Percentiles rank a stretch among this genome's conserved stretches.
Conservation (phyloP, 1,140 invertebrate species). For the Pollicipes pollicipes region DNA sequence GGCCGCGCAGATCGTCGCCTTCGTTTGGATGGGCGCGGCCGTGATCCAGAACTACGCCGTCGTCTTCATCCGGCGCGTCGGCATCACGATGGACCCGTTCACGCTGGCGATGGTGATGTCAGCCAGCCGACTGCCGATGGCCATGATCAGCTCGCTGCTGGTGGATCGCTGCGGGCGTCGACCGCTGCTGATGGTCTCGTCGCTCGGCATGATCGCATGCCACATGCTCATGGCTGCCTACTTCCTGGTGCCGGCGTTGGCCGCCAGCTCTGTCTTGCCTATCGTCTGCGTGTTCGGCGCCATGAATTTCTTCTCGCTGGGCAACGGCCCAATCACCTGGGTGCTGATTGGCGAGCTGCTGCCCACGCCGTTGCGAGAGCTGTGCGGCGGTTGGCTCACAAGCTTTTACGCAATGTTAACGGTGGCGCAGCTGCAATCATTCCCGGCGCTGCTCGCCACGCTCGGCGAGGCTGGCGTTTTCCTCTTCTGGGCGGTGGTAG, state of each 20-base stretch:
- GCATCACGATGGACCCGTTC: slow-evolving; percentile 15
- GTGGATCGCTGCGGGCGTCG: slow-evolving; percentile 14
- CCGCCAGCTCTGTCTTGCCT: slow-evolving; percentile 9
- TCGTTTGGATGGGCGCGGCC: slow-evolving; percentile 12
- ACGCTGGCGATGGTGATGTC: slow-evolving; percentile 13
- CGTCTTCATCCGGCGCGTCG: slow-evolving; percentile 15
- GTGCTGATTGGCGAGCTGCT: slow-evolving; percentile 16
- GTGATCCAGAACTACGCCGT: slow-evolving; percentile 16
- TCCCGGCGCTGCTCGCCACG: background rate
- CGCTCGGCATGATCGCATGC: slow-evolving; percentile 7
- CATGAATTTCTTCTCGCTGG: slow-evolving; percentile 14
- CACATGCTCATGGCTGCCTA: slow-evolving; percentile 9
- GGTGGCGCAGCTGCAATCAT: background rate
- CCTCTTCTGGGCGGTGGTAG: background rate
- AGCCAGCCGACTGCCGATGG: slow-evolving; percentile 11
- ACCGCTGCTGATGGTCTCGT: slow-evolving; percentile 13
- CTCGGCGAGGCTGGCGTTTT: background rate
- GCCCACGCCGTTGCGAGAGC: slow-evolving; percentile 12
- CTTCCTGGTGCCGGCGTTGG: slow-evolving; percentile 9
- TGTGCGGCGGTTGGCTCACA: slow-evolving; percentile 7
- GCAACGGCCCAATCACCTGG: slow-evolving; percentile 14
- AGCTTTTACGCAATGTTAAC: background rate
- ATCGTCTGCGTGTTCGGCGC: slow-evolving; percentile 13
- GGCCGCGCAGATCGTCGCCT: slow-evolving; percentile 12
- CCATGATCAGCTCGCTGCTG: slow-evolving; percentile 8